Base-by-base conservation (phyloP, 2,797 vertebrate species). In the Mus minutoides region DNA sequence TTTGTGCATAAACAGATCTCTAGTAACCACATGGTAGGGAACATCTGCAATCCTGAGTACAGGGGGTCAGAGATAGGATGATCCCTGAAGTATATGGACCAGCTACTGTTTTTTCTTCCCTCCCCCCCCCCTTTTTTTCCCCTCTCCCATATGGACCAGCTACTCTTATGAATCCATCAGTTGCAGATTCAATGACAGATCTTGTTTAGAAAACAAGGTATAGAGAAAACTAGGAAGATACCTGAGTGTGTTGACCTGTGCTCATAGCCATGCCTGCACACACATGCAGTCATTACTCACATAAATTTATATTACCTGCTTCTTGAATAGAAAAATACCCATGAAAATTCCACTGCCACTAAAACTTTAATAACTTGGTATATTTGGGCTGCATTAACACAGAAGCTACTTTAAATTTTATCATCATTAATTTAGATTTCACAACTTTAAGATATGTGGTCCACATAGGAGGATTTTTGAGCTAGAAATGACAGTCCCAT, bases 351-450 rank as follows among this genome's bases (percentile, higher is more conserved):
- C 54, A 86, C 34, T 86, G 16, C 54, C 16, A 89, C 34, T 92
- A 88, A 94, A 89, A 79, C 54, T 34, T 40, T 69, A 79, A 62
- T 92, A 79, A 58, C 19, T 95, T 85, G 88, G 52, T 22, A 83
- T 92, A 83, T 92, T 89, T 89, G 64, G 89, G 62, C 24, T 91
- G 3, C 3, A 88, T 46, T 34, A 93, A 89, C 82, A 94, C 26
- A 85, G 85, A 94, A 73, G 6, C 80, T 95, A 43, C 31, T 91
- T 96, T 97, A 96, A 93, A 88, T 91, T 91, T 56, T 92, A 95
- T 94, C 73, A 91, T 75, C 7, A 49, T 89, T 58, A 87, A 94
- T 92, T 96, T 90, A 86, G 78, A 83, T 64, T 91, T 7, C 88
- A 43, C 85, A 43, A 54, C 16, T 83, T 62, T 64, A 60, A 91